Evolutionary conservation across 2,888 invertebrate genomes (phyloP), one percentile per base, ranked within the genome.

Genomic region (Capitulum mitella): DNA sequence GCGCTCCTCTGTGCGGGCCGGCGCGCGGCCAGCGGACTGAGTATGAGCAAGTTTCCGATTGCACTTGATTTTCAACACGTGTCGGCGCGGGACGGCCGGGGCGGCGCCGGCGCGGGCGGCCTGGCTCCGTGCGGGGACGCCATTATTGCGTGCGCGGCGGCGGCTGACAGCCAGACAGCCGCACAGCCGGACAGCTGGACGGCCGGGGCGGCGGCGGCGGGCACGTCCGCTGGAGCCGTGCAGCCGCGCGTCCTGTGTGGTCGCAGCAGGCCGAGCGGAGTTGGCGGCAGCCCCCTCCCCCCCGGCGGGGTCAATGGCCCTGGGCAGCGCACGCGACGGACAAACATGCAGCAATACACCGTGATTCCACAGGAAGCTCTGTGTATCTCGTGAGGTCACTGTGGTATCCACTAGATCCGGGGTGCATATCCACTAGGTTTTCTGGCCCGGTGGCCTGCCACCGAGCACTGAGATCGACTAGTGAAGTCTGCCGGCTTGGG

Each of bases 41-140:
- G 70, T 70, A 70, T 70, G 70, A 70, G 26, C 37, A 70, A 26
- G 40, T 29, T 70, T 22, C 10, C 29, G 70, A 70, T 70, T 70
- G 70, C 70, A 70, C 70, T 64, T 19, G 32, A 34, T 64, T 64
- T 64, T 64, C 64, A 34, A 64, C 64, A 29, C 32, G 34, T 29
- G n/a, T 58, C 29, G 58, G 58, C 58, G 29, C 26, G 54, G 12
- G 26, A 26, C 54, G 54, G 26, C 26, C 26, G 54, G 22, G 3
- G 54, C 54, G 54, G 22, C 54, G 54, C 26, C 54, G 19, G 19
- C 54, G 54, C 26, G 54, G 10, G 46, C 46, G 10, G 46, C 46
- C 10, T 8, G 10, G 46, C 1, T 16, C 54, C 22, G 6, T 6
- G 22, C 22, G 22, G 16, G 19, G 54, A 54, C 6, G 22, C 6